Evolutionary conservation across 2,888 invertebrate genomes (phyloP).

Genomic region (Odontomyia ornata): DNA sequence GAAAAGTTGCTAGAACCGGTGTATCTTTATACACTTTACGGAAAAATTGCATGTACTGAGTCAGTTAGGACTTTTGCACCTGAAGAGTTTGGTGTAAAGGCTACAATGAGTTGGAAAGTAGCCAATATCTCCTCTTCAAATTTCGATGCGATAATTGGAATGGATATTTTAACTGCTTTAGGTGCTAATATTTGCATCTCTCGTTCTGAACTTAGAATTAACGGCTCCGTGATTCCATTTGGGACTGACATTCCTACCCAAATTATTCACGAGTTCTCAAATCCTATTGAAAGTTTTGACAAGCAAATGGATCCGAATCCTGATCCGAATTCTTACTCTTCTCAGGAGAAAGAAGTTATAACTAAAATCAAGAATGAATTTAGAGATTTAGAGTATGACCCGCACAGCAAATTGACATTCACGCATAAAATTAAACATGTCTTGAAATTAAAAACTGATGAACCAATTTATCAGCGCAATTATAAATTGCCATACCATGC

Average conservation of each 20-base stretch:
- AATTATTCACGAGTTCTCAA: neutral
- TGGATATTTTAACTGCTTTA: constrained; percentile 6
- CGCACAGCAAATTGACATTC: neutral
- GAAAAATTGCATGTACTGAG: constrained; percentile 9
- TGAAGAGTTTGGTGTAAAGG: constrained; percentile 17
- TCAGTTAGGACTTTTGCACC: constrained; percentile 9
- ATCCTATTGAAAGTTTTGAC: constrained; percentile 10
- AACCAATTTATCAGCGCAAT: constrained; percentile 4
- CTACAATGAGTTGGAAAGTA: constrained; percentile 21
- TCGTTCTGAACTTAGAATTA: constrained; percentile 16
- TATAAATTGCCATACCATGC: constrained; percentile 16
- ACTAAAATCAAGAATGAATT: constrained; percentile 5
- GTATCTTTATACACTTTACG: constrained; percentile 7
- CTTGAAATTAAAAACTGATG: constrained; percentile 8
- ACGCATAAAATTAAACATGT: constrained; percentile 13
- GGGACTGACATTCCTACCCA: constrained; percentile 16
- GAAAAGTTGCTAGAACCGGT: neutral
- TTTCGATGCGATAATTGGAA: neutral
- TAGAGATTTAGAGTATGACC: constrained; percentile 21
- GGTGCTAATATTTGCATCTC: constrained; percentile 8
- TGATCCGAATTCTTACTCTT: constrained; percentile 1
- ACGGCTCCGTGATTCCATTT: neutral
- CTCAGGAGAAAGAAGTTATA: neutral
- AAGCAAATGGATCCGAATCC: constrained; percentile 13
- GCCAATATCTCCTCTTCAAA: constrained; percentile 11